These are phyloP conservation scores for Morone saxatilis DNA, from an alignment of 2,113 vertebrate genomes.

Conservation along the genomic window DNA sequence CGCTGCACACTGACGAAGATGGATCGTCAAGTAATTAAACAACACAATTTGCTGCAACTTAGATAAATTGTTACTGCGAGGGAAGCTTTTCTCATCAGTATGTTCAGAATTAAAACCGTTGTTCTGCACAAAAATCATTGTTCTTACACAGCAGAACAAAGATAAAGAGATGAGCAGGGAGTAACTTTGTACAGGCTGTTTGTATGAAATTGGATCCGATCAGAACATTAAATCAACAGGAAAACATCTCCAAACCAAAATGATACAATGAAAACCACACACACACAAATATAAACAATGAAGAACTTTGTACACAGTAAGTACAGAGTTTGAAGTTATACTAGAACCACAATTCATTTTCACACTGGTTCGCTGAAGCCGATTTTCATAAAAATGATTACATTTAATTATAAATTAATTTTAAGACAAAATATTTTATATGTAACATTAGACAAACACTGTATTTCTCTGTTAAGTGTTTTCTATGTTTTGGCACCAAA, in stretches of 20 bases:
- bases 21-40: conserved; percentile 21
- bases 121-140: background rate
- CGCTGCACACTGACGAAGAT: background rate
- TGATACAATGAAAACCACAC: background rate
- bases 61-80: conserved; percentile 5
- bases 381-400: background rate
- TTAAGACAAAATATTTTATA: background rate
- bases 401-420: background rate
- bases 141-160: background rate
- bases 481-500: background rate
- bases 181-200: background rate
- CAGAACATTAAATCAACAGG: conserved; percentile 1
- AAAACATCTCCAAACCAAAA: background rate
- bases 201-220: background rate
- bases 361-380: background rate
- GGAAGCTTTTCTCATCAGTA: conserved; percentile 7
- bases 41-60: conserved; percentile 1
- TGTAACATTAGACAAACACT: background rate
- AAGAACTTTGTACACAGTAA: background rate
- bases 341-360: background rate
- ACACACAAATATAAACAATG: background rate
- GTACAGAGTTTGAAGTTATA: background rate
- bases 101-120: background rate
- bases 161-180: background rate
- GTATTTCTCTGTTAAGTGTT: background rate